A percentile compares a stretch with the other conserved stretches of the same genome.
Evolutionary conservation across 1,140 invertebrate species (phyloP).

Genomic region (Drosophila navojoa): DNA sequence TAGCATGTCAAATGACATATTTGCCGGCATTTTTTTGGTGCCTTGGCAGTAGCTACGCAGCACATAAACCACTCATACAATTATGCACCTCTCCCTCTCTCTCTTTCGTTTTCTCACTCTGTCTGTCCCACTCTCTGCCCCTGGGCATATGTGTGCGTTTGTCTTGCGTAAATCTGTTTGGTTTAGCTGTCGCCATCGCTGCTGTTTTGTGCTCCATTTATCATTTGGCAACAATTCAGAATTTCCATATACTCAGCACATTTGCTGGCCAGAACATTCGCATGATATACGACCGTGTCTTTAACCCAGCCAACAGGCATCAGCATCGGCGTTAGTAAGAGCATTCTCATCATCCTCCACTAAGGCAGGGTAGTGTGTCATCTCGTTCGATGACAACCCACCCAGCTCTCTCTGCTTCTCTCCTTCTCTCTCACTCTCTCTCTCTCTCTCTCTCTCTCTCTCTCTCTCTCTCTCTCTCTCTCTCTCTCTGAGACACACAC

Average conservation of each 20-base stretch:
- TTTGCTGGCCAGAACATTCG: conserved; percentile 48
- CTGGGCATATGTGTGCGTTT: conserved; percentile 49
- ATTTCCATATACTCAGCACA: conserved; percentile 82
- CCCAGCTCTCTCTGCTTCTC: neutral
- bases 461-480: neutral
- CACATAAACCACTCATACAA: conserved; percentile 16
- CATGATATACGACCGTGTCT: conserved; percentile 65
- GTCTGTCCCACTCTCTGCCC: neutral
- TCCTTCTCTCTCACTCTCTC: too few species aligned
- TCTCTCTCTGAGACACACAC: conserved; percentile 9
- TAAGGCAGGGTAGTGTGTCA: conserved; percentile 58
- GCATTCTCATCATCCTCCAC: conserved; percentile 25
- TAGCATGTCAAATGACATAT: conserved; percentile 82
- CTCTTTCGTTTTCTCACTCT: neutral
- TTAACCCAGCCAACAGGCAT: conserved; percentile 63
- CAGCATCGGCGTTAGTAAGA: too few species aligned
- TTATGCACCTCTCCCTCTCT: neutral
- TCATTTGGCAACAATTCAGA: conserved; percentile 51
- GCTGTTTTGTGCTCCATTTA: conserved; percentile 74
- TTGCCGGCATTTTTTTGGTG: conserved; percentile 46
- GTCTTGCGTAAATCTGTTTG: conserved; percentile 20
- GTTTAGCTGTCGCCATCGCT: conserved; percentile 64
- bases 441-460: neutral
- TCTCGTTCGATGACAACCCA: conserved; percentile 61
- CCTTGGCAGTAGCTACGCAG: conserved; percentile 39